A percentile compares a stretch with the other conserved stretches of the same genome.
Conservation (phyloP, 2,797 vertebrate species). For the Telmatherina bonti region DNA sequence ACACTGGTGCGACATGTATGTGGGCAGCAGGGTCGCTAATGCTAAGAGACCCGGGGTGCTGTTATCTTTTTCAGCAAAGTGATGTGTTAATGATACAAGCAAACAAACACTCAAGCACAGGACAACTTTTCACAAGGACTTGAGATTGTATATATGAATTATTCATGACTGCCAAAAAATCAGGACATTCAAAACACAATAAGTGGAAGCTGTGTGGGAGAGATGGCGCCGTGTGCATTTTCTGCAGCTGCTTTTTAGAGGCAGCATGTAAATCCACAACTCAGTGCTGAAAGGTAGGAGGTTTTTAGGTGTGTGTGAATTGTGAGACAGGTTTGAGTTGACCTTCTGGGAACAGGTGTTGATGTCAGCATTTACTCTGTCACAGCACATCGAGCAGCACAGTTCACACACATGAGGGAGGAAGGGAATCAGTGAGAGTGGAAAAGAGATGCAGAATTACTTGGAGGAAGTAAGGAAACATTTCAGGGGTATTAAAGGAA, state of each 20-base stretch:
- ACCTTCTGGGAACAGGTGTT: constrained; percentile 80
- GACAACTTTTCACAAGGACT: constrained; percentile 49
- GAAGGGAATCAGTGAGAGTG: constrained; percentile 3
- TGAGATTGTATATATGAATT: constrained; percentile 60
- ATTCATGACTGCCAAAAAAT: constrained; percentile 52
- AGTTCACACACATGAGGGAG: constrained; percentile 55
- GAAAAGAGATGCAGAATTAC: background rate
- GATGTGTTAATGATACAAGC: constrained; percentile 65
- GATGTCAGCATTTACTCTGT: constrained; percentile 75
- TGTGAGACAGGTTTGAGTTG: constrained; percentile 45
- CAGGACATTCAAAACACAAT: constrained; percentile 57
- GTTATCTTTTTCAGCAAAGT: constrained; percentile 49
- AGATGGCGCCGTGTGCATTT: constrained; percentile 30
- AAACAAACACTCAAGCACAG: constrained; percentile 68
- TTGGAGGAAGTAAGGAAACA: background rate
- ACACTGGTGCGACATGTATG: constrained; percentile 69
- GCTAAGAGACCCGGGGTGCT: constrained; percentile 64
- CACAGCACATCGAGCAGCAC: constrained; percentile 71
- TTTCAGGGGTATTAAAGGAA: no score
- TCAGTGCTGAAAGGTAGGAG: constrained; percentile 8
- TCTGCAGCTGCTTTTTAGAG: constrained; percentile 16
- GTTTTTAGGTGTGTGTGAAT: constrained; percentile 29
- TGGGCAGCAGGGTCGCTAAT: constrained; percentile 69
- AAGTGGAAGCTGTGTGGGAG: constrained; percentile 53
- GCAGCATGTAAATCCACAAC: constrained; percentile 18